Evolutionary conservation across 1,140 invertebrate genomes (phyloP), one percentile per base, ranked within the genome.

Genomic region (Papilio xuthus): DNA sequence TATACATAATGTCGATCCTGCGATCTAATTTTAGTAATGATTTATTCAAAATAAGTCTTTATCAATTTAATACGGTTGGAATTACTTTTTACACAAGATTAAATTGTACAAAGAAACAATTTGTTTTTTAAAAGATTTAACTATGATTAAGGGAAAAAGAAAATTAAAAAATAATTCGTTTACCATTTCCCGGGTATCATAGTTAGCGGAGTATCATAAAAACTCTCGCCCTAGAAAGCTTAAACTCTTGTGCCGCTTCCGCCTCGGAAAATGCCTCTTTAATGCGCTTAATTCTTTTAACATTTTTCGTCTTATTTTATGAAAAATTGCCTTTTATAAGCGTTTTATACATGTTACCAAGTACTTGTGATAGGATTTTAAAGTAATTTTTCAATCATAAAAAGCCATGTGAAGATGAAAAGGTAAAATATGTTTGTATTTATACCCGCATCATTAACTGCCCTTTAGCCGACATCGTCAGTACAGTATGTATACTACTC

Each of bases 141-240:
- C 32, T 41, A 41, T 7, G n/a, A 42, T 9, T 9, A 71, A 47
- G 42, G 23, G 37, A 72, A 44, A 53, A 56, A 53, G 44, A 74
- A 74, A 56, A 50, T 74, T 76, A 37, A 60, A 60, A 56, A 76
- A n/a, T 32, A 76, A 60, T 50, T 76, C 73, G 73, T 76, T 76
- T 76, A 76, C 63, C 74, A 76, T 76, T 76, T 76, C 74, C 74
- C 41, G 32, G 20, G 74, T 42, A 42, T 60, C 37, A 32, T 63
- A 63, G 28, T 76, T 56, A 75, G 47, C 72, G 15, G 47, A 75
- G 72, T 75, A 75, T 75, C 60, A 63, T 63, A 76, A 76, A 76
- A 76, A 76, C 50, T 76, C 32, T 76, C 63, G 74, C 37, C 74
- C 74, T 42, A 76, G 74, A 76, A 76, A 76, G 53, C 74, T 76